Evolutionary conservation across 1,140 invertebrate genomes (phyloP).

Genomic region (Pseudomyrmex sp.): DNA sequence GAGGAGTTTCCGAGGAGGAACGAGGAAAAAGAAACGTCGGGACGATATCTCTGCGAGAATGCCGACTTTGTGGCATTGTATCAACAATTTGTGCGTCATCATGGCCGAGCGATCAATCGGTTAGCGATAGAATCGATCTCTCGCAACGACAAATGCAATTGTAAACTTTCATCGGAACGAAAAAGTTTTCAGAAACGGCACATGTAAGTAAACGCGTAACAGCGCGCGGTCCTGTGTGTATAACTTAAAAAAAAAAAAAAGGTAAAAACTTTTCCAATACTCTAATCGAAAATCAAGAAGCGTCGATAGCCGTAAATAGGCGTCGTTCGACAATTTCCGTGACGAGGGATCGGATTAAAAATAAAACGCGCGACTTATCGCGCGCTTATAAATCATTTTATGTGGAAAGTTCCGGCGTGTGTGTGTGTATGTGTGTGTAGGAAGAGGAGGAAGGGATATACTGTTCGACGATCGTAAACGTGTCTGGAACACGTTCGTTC

Average conservation of each 20-base stretch:
- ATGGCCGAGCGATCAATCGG: conserved; percentile 58
- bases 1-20: conserved; percentile 26
- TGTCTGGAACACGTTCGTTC: conserved; percentile 58
- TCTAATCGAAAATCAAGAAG: not conserved
- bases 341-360: conserved; percentile 35
- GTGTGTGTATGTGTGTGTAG: not conserved
- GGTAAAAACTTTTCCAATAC: not conserved
- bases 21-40: conserved; percentile 56
- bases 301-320: not conserved
- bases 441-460: not conserved
- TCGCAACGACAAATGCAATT: conserved; percentile 6
- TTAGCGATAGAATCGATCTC: conserved; percentile 53
- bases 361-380: conserved; percentile 54
- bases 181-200: not conserved
- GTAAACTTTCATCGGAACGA: conserved; percentile 22
- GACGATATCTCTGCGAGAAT: conserved; percentile 63
- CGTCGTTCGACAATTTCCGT: conserved; percentile 17
- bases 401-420: conserved; percentile 38
- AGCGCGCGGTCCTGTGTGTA: too few relatives aligned
- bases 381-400: conserved; percentile 53
- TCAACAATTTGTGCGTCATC: conserved; percentile 62
- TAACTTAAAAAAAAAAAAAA: not conserved
- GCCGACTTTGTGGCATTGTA: conserved; percentile 65
- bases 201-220: not conserved
- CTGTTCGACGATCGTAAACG: conserved; percentile 55